Evolutionary conservation across 2,113 vertebrate species (phyloP).

Genomic region (Tragulus kanchil): DNA sequence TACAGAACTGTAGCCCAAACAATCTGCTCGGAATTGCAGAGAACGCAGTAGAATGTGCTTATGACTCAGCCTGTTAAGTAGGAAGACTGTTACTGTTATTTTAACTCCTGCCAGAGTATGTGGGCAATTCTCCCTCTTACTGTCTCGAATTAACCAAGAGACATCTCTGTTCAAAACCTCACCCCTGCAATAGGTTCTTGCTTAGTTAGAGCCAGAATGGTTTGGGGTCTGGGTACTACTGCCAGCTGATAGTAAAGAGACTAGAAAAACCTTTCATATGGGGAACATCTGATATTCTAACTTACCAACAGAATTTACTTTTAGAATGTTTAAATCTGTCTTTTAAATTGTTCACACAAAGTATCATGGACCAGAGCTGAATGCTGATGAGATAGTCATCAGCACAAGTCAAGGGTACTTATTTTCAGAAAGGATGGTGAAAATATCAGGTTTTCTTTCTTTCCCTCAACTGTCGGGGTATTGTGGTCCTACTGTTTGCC

Average conservation of each 20-base stretch:
- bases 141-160: constrained; percentile 8
- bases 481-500: neutral
- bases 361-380: neutral
- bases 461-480: neutral
- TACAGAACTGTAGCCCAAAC: constrained; percentile 80
- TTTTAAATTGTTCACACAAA: neutral
- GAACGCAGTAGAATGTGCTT: constrained; percentile 72
- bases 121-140: constrained; percentile 72
- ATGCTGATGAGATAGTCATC: neutral
- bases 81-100: constrained; percentile 79
- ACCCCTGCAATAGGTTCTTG: constrained; percentile 37
- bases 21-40: constrained; percentile 77
- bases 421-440: constrained; percentile 5
- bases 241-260: neutral
- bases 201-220: constrained; percentile 11
- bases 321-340: neutral
- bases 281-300: neutral
- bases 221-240: neutral
- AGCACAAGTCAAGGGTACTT: constrained; percentile 20
- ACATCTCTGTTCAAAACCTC: constrained; percentile 50
- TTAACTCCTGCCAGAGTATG: constrained; percentile 76
- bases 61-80: constrained; percentile 84
- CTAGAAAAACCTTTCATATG: neutral
- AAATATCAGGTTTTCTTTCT: constrained; percentile 24
- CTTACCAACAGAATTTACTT: neutral